Percentiles rank a stretch among this genome's conserved stretches.
phyloP scores from a whole-genome alignment of 2,888 invertebrate species.

The Drosophila koepferae region DNA sequence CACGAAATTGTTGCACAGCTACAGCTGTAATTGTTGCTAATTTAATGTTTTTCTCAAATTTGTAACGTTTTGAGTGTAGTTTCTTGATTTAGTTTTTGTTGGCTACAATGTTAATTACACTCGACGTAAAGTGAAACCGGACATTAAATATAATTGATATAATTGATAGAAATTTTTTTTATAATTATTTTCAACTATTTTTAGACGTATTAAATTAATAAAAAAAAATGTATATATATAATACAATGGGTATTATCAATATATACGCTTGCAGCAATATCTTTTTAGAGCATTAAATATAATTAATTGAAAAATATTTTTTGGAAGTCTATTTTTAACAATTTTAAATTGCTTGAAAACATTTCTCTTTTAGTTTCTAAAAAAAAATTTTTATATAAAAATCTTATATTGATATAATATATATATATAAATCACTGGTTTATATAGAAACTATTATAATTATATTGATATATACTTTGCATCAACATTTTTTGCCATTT shows the following conservation, averaged over 20 bases:
- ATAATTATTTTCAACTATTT: not conserved
- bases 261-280: not conserved
- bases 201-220: not conserved
- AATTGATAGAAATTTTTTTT: not conserved
- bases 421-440: too few species aligned
- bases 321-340: not conserved
- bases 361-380: not conserved
- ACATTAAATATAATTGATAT: conserved; percentile 11
- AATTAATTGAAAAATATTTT: not conserved
- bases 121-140: conserved; percentile 1
- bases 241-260: too few species aligned
- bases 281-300: not conserved
- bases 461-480: too few species aligned
- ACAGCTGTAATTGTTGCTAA: conserved; percentile 55
- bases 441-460: too few species aligned
- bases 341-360: not conserved
- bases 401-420: too few species aligned
- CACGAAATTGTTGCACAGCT: conserved; percentile 44
- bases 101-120: not conserved
- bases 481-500: too few species aligned
- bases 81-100: not conserved
- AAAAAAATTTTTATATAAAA: too few species aligned
- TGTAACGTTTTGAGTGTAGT: conserved; percentile 3
- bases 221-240: not conserved
- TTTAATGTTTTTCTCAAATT: conserved; percentile 32